Base-by-base conservation (phyloP, 2,888 invertebrate genomes). In the Criorhina ranunculi region DNA sequence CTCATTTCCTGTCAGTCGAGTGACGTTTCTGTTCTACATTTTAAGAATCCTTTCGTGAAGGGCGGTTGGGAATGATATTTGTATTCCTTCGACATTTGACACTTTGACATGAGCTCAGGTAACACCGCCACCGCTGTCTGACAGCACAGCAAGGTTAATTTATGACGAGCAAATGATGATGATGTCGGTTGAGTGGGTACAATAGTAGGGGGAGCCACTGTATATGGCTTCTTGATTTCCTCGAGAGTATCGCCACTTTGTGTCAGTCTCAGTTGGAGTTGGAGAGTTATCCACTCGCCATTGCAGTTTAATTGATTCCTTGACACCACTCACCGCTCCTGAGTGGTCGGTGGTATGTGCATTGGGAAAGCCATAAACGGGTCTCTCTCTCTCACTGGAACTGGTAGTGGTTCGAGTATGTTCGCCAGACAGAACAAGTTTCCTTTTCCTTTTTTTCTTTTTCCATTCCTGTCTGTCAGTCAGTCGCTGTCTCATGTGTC, bases 221-320 rank as follows among this genome's bases (percentile, higher is more conserved):
- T 44, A 17, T 85, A 80, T 70, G 85, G 85, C 80, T 85, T 85
- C 85, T 70, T 70, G 53, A 70, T 49, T 53, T 46, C 62, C 53
- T 60, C 33, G 46, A 57, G 46, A 57, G 72, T 81, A 69, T 72
- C 76, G n/a, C n/a, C n/a, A 70, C 49, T 67, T 81, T 73, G 80
- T 60, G 59, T 67, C 60, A 53, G 55, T 37, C 24, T 24, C 35
- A 11, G 8, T 11, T 1, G 9, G 8, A 35, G 46, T 19, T 9
- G 46, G 1, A 46, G 19, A 17, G 15, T 40, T 44, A 12, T 62
- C 55, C 55, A 12, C 42, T 77, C 64, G 53, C 15, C 70, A 33
- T 76, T 80, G 85, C 53, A 72, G 70, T 80, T 85, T 85, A 85
- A 85, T 85, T 85, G 85, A 85, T 85, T 85, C 70, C 80, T 76